Evolutionary conservation across 2,797 vertebrate genomes (phyloP), one percentile per base, ranked within the genome.

Genomic region (Hephaestus fuliginosus): DNA sequence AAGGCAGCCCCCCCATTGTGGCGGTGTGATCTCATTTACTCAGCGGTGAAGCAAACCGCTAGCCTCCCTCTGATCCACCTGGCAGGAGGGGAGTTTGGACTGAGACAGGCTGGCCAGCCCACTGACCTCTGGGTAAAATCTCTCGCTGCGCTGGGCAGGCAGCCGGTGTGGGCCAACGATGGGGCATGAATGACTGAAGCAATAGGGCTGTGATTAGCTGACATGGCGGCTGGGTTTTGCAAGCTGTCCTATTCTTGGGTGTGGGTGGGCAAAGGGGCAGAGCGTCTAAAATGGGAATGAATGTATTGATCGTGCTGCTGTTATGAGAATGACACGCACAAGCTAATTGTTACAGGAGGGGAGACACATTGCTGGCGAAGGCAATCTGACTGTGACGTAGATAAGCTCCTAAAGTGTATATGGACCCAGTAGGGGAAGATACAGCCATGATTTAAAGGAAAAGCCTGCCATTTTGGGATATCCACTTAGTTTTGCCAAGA

Each of bases 231-330:
- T 70, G 74, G 76, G 81, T 95, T 96, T 93, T 96, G 95, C 95
- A 96, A 96, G 95, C 95, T 95, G 91, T 96, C 85, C 92, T 93
- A 88, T 95, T 96, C 86, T 88, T 52, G 84, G 90, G 73, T 46
- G 83, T 80, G 88, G 90, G 86, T 89, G 90, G 90, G 88, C 88
- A 90, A 90, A 91, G 86, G 86, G 90, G 87, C 89, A 92, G 81
- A 82, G 89, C 70, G 28, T 88, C 92, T 93, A 91, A 94, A 95
- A 94, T 90, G 84, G 91, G 94, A 95, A 95, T 94, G 89, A 91
- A 93, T 78, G 86, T 95, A 96, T 96, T 88, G 95, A 96, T 96
- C 93, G 73, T 56, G 77, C 82, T 84, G 83, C 88, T 74, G 86
- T 92, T 92, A 92, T 91, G 86, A 95, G 91, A 95, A 92, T 91